Evolutionary conservation across 2,113 vertebrate genomes (phyloP).

Genomic region (Struthio camelus): DNA sequence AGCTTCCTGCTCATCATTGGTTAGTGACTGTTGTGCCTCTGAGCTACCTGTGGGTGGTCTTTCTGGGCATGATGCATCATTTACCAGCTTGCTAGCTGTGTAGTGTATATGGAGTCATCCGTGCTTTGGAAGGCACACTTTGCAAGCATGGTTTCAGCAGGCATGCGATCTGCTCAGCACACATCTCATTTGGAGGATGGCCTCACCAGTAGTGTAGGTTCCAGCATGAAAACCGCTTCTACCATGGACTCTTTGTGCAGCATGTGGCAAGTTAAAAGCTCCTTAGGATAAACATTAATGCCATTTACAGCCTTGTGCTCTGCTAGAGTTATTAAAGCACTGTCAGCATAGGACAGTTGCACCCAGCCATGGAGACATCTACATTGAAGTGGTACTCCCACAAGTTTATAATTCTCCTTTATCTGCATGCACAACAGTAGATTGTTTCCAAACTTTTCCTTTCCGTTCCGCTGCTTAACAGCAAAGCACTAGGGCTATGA

Average conservation of each 20-base stretch:
- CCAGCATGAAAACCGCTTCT: not conserved
- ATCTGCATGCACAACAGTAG: accelerated
- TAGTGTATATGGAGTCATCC: accelerated
- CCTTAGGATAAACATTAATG: not conserved
- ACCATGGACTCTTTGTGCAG: not conserved
- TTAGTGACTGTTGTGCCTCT: not conserved
- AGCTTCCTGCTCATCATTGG: too few relatives aligned
- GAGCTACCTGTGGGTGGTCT: not conserved
- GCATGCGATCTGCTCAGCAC: accelerated
- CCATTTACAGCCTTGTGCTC: not conserved
- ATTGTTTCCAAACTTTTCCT: not conserved
- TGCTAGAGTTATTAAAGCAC: not conserved
- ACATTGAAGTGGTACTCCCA: not conserved
- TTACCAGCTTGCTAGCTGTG: not conserved
- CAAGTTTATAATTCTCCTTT: not conserved
- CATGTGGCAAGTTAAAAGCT: not conserved
- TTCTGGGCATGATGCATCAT: not conserved
- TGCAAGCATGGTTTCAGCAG: not conserved
- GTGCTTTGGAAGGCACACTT: not conserved
- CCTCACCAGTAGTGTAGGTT: not conserved
- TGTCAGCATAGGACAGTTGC: not conserved
- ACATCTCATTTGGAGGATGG: not conserved
- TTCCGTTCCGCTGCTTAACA: not conserved
- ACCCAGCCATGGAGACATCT: not conserved
- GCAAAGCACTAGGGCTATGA: too few relatives aligned